Conservation (phyloP, 64 coral and sea anemone genomes). For the Pachyseris speciosa region DNA sequence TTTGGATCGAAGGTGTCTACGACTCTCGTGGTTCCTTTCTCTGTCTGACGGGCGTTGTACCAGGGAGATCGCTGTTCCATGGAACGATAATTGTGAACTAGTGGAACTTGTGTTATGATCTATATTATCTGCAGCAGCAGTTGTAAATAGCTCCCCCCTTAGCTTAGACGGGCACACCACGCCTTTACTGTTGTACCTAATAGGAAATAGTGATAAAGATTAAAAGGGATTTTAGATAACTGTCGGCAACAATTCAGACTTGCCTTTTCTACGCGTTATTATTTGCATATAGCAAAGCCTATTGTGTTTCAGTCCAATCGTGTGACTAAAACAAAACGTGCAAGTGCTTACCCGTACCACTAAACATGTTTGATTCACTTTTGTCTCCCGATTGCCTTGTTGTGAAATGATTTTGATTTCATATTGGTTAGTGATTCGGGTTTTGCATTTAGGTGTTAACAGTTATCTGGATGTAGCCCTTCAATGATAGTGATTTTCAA, state of each 20-base stretch:
- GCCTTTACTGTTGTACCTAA: background rate
- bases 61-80: too few relatives aligned
- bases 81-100: background rate
- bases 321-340: too few relatives aligned
- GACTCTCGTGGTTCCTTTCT: slow-evolving; percentile 7
- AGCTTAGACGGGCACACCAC: slow-evolving; percentile 22
- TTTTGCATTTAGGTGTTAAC: background rate
- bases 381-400: too few relatives aligned
- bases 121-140: too few relatives aligned
- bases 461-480: background rate
- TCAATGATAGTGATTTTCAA: background rate
- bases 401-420: background rate
- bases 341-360: too few relatives aligned
- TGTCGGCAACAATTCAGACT: slow-evolving; percentile 7
- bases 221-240: slow-evolving; percentile 16
- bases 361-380: too few relatives aligned
- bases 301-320: background rate
- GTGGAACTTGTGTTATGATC: too few relatives aligned
- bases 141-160: slow-evolving; percentile 30
- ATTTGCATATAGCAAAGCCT: slow-evolving; percentile 33
- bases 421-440: background rate
- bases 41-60: background rate
- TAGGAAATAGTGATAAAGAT: slow-evolving; percentile 35
- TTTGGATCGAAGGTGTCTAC: too few relatives aligned
- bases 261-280: too few relatives aligned